Evolutionary conservation across 2,888 invertebrate species (phyloP).

Genomic region (Perizoma affinitatum): DNA sequence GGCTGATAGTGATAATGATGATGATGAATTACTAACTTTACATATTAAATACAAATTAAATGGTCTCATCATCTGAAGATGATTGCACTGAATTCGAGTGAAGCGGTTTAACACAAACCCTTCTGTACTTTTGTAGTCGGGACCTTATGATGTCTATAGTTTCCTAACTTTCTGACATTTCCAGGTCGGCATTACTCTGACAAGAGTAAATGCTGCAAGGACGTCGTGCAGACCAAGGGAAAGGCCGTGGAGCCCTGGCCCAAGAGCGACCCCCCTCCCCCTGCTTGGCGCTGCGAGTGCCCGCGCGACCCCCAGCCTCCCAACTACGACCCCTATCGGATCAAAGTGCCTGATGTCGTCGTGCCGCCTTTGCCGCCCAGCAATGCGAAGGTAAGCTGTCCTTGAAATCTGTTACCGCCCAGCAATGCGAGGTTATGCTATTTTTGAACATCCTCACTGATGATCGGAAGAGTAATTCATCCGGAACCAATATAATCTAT

Average conservation of each 20-base stretch:
- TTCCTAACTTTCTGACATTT: not conserved
- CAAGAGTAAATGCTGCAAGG: conserved; percentile 57
- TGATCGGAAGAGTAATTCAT: too few relatives aligned
- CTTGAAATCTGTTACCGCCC: too few relatives aligned
- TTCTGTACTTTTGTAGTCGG: too few relatives aligned
- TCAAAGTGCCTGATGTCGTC: conserved; percentile 67
- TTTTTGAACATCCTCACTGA: too few relatives aligned
- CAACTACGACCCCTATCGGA: conserved; percentile 74
- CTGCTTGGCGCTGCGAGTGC: conserved; percentile 62
- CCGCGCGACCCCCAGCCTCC: conserved; percentile 62
- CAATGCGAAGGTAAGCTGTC: conserved; percentile 65
- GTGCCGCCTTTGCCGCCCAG: conserved; percentile 70
- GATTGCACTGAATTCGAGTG: too few relatives aligned
- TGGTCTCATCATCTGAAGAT: too few relatives aligned
- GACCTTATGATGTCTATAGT: not conserved
- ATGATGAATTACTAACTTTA: too few relatives aligned
- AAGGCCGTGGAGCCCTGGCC: conserved; percentile 68
- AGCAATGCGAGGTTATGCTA: too few relatives aligned
- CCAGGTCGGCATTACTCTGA: conserved; percentile 57
- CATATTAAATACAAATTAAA: too few relatives aligned
- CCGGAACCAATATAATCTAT: too few relatives aligned
- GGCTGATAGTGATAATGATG: too few relatives aligned
- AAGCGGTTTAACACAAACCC: too few relatives aligned
- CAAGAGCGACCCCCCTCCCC: conserved; percentile 50
- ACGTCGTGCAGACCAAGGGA: conserved; percentile 57